Evolutionary conservation across 2,888 invertebrate genomes (phyloP), one percentile per base, ranked within the genome.

Genomic region (Caenorhabditis sp.): DNA sequence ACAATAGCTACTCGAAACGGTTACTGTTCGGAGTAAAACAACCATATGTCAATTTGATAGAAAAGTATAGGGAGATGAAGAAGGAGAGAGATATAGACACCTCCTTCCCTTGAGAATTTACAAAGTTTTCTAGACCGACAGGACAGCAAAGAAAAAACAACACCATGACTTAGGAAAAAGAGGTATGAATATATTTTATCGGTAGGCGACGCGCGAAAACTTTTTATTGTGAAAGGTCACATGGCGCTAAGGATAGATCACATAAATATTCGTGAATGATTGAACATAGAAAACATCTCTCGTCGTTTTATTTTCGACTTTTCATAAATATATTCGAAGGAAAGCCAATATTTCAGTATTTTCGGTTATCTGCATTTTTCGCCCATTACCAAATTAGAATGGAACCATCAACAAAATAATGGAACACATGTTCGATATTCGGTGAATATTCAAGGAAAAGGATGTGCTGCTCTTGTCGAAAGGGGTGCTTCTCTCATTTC

Each of bases 401-500:
- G 14, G 43, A 14, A 5, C 31, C 31, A 14, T 17, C 43, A 43
- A 43, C 12, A 17, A 43, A 17, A 43, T 17, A 43, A 43, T 12
- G 43, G 6, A 17, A 43, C 43, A 43, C 43, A 43, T 43, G 43
- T 43, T 43, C 43, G 17, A 43, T 12, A 17, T 43, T 43, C 43
- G 43, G 17, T 43, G 14, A 17, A 17, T 43, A 43, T 17, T 14
- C 14, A 17, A 17, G 43, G 14, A 43, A 43, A 43, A 43, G 43
- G 43, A 43, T 31, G 31, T 31, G 31, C 31, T 31, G 5, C 31
- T 31, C 31, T 10, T 6, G 31, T 31, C 31, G 31, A 31, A 31
- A 31, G 17, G 14, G 14, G 17, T 6, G 6, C 43, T 17, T 43
- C 17, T 43, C 43, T 43, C 43, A 61, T 70, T 66, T 70, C 70